phyloP scores from a whole-genome alignment of 1,140 invertebrate species.

The Drosophila burlai region DNA sequence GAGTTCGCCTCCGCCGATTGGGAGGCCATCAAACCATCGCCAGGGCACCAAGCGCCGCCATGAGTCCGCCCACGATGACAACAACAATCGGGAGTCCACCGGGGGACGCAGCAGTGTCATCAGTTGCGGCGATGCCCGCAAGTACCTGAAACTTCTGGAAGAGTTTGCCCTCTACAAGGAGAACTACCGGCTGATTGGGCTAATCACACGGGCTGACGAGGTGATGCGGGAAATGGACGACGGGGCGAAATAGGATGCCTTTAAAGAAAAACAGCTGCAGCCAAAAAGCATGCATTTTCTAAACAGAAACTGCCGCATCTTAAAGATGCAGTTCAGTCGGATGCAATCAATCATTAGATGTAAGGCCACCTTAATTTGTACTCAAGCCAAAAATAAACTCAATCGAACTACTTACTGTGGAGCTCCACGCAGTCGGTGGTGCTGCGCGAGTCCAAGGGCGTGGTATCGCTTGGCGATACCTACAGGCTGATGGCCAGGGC shows the following conservation, averaged over 20 bases:
- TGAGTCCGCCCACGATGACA: conserved; percentile 44
- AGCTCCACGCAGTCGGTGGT: conserved; percentile 88
- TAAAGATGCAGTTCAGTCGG: conserved; percentile 65
- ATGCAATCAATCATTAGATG: conserved; percentile 71
- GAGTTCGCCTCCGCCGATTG: conserved; percentile 16
- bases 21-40: conserved; percentile 2
- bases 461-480: conserved; percentile 86
- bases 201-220: conserved; percentile 78
- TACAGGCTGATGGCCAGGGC: conserved; percentile 38
- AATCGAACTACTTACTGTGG: conserved; percentile 40
- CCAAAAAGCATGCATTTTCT: conserved; percentile 30
- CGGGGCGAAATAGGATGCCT: conserved; percentile 30
- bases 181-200: conserved; percentile 75
- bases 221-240: conserved; percentile 76
- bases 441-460: conserved; percentile 86
- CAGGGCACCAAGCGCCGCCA: conserved; percentile 25
- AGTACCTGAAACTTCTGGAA: conserved; percentile 78
- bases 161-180: conserved; percentile 77
- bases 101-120: conserved; percentile 44
- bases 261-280: conserved; percentile 18
- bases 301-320: conserved; percentile 43
- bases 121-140: conserved; percentile 70
- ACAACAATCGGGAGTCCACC: conserved; percentile 52
- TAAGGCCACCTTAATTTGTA: conserved; percentile 59
- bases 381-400: conserved; percentile 69